Base-by-base conservation (phyloP, 2,797 vertebrate species). In the Glossophaga mutica region DNA sequence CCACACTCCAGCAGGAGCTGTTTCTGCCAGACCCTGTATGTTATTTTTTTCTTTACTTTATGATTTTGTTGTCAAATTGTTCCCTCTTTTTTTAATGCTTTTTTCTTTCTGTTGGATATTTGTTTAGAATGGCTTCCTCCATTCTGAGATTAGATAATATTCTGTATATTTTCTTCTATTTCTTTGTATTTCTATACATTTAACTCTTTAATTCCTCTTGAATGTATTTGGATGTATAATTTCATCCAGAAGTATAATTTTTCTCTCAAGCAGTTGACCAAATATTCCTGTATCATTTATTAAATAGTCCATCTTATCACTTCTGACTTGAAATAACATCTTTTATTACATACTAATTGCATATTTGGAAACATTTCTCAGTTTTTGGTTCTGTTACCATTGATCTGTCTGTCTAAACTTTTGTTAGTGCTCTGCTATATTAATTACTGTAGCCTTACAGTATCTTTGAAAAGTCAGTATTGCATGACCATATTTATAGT, bases 201-300 rank as follows among this genome's bases (percentile, higher is more conserved):
- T 87, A 96, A 93, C 39, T 8, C 8, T 95, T 83, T 71, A 77
- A 79, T 71, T 55, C 68, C 11, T 87, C 48, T 71, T 94, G 44
- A 83, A 70, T 94, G n/a, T 94, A 96, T 86, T 87, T 94, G 77
- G 77, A 92, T 94, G 1, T 57, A 44, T 93, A 79, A 84, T 96
- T 70, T 93, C 50, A 95, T 62, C 55, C 62, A 70, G 24, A 87
- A n/a, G 16, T 57, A 46, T n/a, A 89, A 57, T 78, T 82, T 91
- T 90, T 84, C 86, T 48, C 79, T 87, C 37, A 87, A 73, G 10
- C 15, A 68, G 16, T 94, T 92, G 93, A 85, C 21, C 52, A 73
- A 26, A 21, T 92, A 70, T 88, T 46, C 83, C 32, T 71, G 26
- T 87, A 32, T 73, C 9, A 44, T 21, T 82, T 81, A 65, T 92